phyloP scores from a whole-genome alignment of 2,113 vertebrate genomes.

The Heterotis niloticus region DNA sequence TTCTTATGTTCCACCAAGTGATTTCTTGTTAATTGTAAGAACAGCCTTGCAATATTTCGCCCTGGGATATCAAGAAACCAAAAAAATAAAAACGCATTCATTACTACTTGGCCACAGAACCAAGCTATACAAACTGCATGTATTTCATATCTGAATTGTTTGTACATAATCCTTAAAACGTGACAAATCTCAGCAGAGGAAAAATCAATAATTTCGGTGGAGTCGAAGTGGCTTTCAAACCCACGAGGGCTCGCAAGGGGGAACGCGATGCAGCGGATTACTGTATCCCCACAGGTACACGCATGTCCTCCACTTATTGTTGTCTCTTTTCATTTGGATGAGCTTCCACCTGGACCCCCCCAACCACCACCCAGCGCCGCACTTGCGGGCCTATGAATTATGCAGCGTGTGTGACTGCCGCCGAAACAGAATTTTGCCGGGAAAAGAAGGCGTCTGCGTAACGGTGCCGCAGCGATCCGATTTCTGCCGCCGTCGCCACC shows the following conservation, averaged over 20 bases:
- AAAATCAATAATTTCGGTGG: too few relatives aligned
- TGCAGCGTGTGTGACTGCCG: not conserved
- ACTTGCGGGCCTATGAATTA: not conserved
- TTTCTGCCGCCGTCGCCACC: not conserved
- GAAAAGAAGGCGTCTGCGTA: not conserved
- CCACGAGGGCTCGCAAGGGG: not conserved
- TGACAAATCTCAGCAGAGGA: not conserved
- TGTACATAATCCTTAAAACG: not conserved
- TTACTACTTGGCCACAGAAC: too few relatives aligned
- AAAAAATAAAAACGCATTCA: too few relatives aligned
- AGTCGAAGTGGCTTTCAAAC: not conserved
- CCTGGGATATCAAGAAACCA: too few relatives aligned
- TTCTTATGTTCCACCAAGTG: too few relatives aligned
- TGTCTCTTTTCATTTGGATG: slow-evolving; percentile 13
- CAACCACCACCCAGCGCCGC: not conserved
- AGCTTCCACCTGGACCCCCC: not conserved
- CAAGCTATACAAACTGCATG: too few relatives aligned
- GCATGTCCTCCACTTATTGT: not conserved
- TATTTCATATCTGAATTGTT: too few relatives aligned
- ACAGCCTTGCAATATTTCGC: too few relatives aligned
- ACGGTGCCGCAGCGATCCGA: not conserved
- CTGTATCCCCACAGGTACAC: not conserved
- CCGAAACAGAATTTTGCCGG: not conserved
- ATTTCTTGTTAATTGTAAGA: too few relatives aligned
- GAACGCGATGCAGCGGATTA: not conserved